These are phyloP conservation scores for Styela clava DNA, from an alignment of 23 tunicate genomes.

Conservation along the genomic window DNA sequence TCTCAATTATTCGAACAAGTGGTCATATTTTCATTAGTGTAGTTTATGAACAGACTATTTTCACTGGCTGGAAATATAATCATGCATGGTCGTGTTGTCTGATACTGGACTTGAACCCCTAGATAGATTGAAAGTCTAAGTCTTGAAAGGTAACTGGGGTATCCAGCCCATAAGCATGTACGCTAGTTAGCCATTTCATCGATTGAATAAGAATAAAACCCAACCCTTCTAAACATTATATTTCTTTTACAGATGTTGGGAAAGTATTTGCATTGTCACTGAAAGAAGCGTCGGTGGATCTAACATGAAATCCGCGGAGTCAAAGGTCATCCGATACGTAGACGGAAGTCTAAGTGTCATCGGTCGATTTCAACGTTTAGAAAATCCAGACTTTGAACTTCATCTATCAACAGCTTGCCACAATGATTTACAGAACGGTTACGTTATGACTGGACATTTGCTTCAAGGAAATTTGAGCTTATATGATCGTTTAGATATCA, in stretches of 20 bases:
- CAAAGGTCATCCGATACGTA: constrained; percentile 38
- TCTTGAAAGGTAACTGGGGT: too few relatives aligned
- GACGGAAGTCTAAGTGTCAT: constrained; percentile 58
- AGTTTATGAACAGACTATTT: too few relatives aligned
- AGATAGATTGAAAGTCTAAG: too few relatives aligned
- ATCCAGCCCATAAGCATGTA: too few relatives aligned
- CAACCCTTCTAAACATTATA: neutral
- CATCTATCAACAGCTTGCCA: constrained; percentile 34
- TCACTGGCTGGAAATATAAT: too few relatives aligned
- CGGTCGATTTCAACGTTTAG: constrained; percentile 54
- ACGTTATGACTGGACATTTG: constrained; percentile 62
- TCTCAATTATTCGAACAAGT: too few relatives aligned
- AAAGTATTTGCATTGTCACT: constrained; percentile 48
- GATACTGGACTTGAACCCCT: too few relatives aligned
- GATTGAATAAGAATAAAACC: too few relatives aligned
- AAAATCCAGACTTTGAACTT: constrained; percentile 57
- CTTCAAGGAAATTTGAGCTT: constrained; percentile 49
- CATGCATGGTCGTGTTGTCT: too few relatives aligned
- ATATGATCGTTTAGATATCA: constrained; percentile 37
- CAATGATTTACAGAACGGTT: constrained; percentile 46
- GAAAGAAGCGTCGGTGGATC: constrained; percentile 58
- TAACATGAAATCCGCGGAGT: constrained; percentile 29
- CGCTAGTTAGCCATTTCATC: too few relatives aligned
- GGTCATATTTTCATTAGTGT: too few relatives aligned
- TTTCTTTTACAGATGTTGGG: constrained; percentile 52